phyloP scores from a whole-genome alignment of 2,797 vertebrate genomes.

The Cheirogaleus major region DNA sequence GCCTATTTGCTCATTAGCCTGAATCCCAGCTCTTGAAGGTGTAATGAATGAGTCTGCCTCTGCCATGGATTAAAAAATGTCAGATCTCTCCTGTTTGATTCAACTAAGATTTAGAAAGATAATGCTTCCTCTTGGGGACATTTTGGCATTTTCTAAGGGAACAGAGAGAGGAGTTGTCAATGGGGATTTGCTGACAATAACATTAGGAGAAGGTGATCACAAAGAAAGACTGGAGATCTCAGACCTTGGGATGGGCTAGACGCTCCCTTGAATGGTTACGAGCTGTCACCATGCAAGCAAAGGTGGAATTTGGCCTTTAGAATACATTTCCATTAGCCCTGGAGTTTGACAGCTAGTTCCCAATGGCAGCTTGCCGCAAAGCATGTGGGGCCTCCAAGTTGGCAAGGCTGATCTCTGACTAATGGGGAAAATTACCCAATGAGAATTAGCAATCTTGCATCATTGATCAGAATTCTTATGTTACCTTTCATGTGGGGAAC shows the following conservation, averaged over 20 bases:
- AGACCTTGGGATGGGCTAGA: neutral
- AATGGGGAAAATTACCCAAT: conserved; percentile 72
- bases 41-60: neutral
- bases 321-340: conserved; percentile 49
- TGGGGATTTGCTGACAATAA: neutral
- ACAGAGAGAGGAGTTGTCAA: neutral
- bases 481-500: conserved; percentile 57
- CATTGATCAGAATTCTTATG: conserved; percentile 53
- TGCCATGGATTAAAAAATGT: neutral
- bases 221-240: neutral
- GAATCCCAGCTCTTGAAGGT: neutral
- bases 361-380: neutral
- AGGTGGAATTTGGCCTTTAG: conserved; percentile 40
- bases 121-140: neutral
- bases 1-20: neutral
- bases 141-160: conserved; percentile 22
- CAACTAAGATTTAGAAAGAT: conserved; percentile 31
- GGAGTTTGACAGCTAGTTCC: conserved; percentile 26
- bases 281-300: neutral
- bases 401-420: conserved; percentile 65
- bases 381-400: conserved; percentile 39
- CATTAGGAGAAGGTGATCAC: neutral
- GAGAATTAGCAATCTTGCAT: conserved; percentile 56
- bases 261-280: neutral
- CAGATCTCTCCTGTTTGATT: neutral